Base-by-base conservation (phyloP, 2,888 invertebrate species). In the Azorinus chamasolen region DNA sequence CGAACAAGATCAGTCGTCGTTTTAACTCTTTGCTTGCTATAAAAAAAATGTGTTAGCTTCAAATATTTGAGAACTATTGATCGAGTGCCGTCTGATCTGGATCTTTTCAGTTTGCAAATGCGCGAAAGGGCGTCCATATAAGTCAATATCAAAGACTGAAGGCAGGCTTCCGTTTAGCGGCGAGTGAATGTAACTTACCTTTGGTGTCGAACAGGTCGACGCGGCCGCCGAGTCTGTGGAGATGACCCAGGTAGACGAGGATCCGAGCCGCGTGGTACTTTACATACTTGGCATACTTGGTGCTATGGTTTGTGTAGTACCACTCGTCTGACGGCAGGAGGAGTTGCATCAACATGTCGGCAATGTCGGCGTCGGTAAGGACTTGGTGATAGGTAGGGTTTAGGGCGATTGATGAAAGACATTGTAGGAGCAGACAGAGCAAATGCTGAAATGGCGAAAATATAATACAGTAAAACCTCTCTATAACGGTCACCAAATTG, bases 231-330 rank as follows among this genome's bases (percentile, higher is more conserved):
- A 95, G 94, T 50, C 95, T 91, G 83, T 95, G 95, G 79, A 95
- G 94, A 82, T 95, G 94, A 25, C 95, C 95, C 86, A 95, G 93
- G 89, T 95, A 95, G 71, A 95, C 95, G 20, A 95, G 93, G 18
- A 95, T 94, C 59, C 95, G 88, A 2, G 95, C 95, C 0, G 95
- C 95, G 89, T 95, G 95, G 91, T 95, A 95, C 87, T 95, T 95
- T 65, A 95, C 95, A 86, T 94, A 95, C 66, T 94, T 93, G 59
- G 95, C 95, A 87, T 95, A 95, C 88, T 94, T 94, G 54, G 95
- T 95, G 84, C 94, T 95, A 90, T 95, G 95, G 88, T 95, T 95
- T 55, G 95, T 95, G 92, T 95, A 95, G 92, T 95, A 95, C 95
- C 95, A 95, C 88, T 95, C 95, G 88, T 95, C 95, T 0, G 95